These are phyloP conservation scores for Maccullochella peelii DNA, from an alignment of 2,113 vertebrate genomes.

Conservation along the genomic window DNA sequence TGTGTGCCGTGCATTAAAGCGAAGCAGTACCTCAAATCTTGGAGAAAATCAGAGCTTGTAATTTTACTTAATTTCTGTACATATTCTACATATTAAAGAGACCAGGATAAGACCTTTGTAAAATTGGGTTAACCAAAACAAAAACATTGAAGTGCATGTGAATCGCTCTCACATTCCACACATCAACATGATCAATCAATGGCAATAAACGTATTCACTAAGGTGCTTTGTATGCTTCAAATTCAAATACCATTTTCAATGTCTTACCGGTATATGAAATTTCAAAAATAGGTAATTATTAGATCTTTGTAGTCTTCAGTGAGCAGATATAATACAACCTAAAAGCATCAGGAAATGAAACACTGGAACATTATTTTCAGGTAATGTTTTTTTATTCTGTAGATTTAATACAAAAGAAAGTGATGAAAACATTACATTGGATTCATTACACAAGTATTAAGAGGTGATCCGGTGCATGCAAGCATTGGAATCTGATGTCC, in stretches of 20 bases:
- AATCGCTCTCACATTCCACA: background rate
- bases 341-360: slow-evolving; percentile 6
- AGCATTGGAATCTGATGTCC: slow-evolving; percentile 45
- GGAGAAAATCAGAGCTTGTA: background rate
- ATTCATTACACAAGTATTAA: slow-evolving; percentile 49
- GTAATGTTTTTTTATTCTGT: slow-evolving; percentile 64
- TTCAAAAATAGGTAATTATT: background rate
- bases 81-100: background rate
- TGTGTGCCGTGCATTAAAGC: background rate
- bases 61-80: background rate
- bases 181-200: background rate
- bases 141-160: background rate
- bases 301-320: background rate
- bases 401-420: slow-evolving; percentile 75
- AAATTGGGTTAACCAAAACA: background rate
- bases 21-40: background rate
- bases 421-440: slow-evolving; percentile 53
- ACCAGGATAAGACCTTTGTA: background rate
- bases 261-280: background rate
- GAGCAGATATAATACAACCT: background rate
- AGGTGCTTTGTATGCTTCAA: background rate
- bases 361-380: slow-evolving; percentile 10
- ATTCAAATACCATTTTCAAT: background rate
- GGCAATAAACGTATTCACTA: background rate
- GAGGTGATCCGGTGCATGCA: slow-evolving; percentile 64